Evolutionary conservation across 2,888 invertebrate species (phyloP), one percentile per base, ranked within the genome.

Genomic region (Rambutsinella grinnellia): DNA sequence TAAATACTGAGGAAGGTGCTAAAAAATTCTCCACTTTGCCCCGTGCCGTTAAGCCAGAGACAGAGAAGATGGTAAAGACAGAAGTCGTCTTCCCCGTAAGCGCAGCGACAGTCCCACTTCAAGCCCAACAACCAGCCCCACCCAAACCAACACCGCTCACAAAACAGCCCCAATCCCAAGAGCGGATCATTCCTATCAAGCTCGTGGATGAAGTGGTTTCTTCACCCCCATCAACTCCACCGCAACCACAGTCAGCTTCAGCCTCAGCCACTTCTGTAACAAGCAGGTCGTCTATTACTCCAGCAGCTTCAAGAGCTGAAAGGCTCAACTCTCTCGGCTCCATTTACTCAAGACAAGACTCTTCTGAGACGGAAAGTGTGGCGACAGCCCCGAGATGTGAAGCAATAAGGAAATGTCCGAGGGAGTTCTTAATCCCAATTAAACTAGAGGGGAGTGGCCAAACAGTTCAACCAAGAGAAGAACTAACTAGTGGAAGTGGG

Each of bases 351-450:
- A 87, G 91, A 17, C 92, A 92, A 84, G 91, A 92, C 10, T 92
- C 92, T 78, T 92, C 92, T 10, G 94, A 94, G 84, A 92, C 93
- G 0, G 91, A 91, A 89, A 82, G 75, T 19, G 57, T 80, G 49
- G 75, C 80, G 23, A 60, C 79, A 8, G 77, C 70, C 8, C 71
- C 66, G 17, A 84, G 83, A 46, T 62, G 69, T 84, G 92, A 93
- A 86, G 93, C 94, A 5, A 94, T 95, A 85, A 92, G 93, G 86
- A 95, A 95, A 88, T 94, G 94, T 15, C 94, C 95, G 17, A 90
- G 95, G 53, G 95, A 96, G 87, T 95, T 94, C 85, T 95, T 96
- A 85, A 95, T 96, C 87, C 95, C 95, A n/a, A 95, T 96, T 85
- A 94, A 94, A 19, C 93, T 95, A 68, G 95, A 96, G 87, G 76